These are phyloP conservation scores for Eulemur albifrons DNA, from an alignment of 2,797 vertebrate species.

Conservation along the genomic window DNA sequence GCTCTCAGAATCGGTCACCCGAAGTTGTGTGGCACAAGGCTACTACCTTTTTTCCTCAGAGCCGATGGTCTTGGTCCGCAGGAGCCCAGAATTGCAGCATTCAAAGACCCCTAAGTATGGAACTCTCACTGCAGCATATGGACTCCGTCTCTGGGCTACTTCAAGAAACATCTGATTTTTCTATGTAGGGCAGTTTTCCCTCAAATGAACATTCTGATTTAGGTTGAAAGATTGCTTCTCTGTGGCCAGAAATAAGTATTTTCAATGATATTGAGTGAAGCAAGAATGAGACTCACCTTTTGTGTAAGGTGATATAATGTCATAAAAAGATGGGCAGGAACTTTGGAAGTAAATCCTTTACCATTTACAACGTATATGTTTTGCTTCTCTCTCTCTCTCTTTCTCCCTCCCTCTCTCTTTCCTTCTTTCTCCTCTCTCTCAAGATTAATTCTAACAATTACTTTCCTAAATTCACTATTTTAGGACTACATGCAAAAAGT, in stretches of 20 bases:
- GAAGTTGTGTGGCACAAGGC: not conserved
- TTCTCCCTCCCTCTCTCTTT: not conserved
- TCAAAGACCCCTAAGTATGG: not conserved
- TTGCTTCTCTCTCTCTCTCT: not conserved
- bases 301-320: not conserved
- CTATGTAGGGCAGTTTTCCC: not conserved
- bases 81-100: not conserved
- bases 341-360: not conserved
- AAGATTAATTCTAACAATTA: constrained; percentile 30
- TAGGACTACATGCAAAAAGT: not conserved
- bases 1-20: not conserved
- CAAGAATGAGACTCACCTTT: not conserved
- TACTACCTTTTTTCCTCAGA: not conserved
- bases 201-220: constrained; percentile 36
- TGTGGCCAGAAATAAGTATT: constrained; percentile 34
- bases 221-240: not conserved
- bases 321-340: not conserved
- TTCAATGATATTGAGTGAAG: not conserved
- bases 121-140: not conserved
- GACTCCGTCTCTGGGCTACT: not conserved
- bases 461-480: not conserved
- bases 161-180: not conserved
- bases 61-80: not conserved
- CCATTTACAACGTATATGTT: not conserved
- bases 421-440: not conserved